phyloP scores from a whole-genome alignment of 92 coral and sea anemone species.

The Phymanthus crucifer region DNA sequence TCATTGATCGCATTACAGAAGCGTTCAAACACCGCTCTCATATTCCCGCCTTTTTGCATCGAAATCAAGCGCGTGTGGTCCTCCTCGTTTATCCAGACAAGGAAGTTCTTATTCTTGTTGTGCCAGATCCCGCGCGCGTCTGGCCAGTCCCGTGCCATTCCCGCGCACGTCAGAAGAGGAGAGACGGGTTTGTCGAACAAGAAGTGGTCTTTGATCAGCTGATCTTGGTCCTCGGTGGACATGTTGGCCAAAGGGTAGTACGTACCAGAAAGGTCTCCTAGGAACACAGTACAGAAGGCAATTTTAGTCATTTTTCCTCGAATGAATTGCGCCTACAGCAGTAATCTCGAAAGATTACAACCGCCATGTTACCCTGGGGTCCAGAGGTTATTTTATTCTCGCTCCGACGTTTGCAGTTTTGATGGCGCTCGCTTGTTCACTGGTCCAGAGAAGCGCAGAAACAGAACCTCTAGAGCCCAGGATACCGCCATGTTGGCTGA shows the following conservation, averaged over 20 bases:
- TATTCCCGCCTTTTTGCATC: constrained; percentile 96
- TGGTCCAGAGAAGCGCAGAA: too few species aligned
- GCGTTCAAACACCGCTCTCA: constrained; percentile 89
- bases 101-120: constrained; percentile 92
- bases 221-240: constrained; percentile 91
- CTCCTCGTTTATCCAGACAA: constrained; percentile 96
- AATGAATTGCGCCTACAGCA: too few species aligned
- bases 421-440: too few species aligned
- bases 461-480: too few species aligned
- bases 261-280: constrained; percentile 91
- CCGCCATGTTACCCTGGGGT: too few species aligned
- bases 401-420: too few species aligned
- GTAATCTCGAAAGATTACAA: too few species aligned
- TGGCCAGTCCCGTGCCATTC: constrained; percentile 99
- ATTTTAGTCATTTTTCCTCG: neutral
- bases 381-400: too few species aligned
- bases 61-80: constrained; percentile 98
- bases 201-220: constrained; percentile 91
- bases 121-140: constrained; percentile 99
- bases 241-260: constrained; percentile 94
- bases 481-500: too few species aligned
- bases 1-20: constrained; percentile 90
- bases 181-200: constrained; percentile 99
- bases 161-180: constrained; percentile 99
- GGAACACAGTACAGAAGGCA: neutral